phyloP scores from a whole-genome alignment of 1,140 invertebrate genomes.

The Drosophila pseudoananassae region DNA sequence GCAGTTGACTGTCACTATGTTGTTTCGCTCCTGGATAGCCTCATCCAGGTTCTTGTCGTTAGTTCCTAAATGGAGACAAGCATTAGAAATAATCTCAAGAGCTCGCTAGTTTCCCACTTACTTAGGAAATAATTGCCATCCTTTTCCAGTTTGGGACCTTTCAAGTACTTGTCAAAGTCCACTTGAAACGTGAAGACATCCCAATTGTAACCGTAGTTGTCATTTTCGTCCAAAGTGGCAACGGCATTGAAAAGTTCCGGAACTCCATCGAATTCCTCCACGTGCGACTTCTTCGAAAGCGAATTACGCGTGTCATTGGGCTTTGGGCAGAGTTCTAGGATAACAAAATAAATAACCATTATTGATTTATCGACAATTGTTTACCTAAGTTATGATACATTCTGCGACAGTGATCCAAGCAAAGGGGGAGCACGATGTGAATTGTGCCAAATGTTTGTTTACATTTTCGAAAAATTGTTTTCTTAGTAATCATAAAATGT shows the following conservation, averaged over 20 bases:
- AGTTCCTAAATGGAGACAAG: conserved; percentile 15
- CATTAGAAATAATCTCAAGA: neutral
- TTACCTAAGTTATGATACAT: neutral
- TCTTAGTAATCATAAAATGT: neutral
- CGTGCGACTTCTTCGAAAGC: conserved; percentile 92
- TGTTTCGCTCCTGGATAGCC: conserved; percentile 83
- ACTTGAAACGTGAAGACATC: conserved; percentile 91
- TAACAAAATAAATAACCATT: conserved; percentile 2
- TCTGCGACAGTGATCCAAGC: neutral
- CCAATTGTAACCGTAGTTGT: conserved; percentile 86
- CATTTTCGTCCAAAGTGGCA: conserved; percentile 86
- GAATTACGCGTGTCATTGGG: conserved; percentile 89
- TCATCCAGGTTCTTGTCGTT: conserved; percentile 75
- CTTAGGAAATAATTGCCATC: conserved; percentile 76
- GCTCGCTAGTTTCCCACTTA: conserved; percentile 28
- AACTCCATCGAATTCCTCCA: conserved; percentile 93
- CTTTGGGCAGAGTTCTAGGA: conserved; percentile 93
- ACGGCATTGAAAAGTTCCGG: conserved; percentile 93
- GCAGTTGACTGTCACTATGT: conserved; percentile 91
- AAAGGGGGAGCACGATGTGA: conserved; percentile 3
- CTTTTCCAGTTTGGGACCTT: conserved; percentile 75
- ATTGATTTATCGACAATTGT: neutral
- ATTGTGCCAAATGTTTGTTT: conserved; percentile 27
- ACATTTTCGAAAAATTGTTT: conserved; percentile 22
- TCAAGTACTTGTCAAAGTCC: conserved; percentile 86